Base-by-base conservation (phyloP, 2,888 invertebrate genomes). In the Platycnemis pennipes region DNA sequence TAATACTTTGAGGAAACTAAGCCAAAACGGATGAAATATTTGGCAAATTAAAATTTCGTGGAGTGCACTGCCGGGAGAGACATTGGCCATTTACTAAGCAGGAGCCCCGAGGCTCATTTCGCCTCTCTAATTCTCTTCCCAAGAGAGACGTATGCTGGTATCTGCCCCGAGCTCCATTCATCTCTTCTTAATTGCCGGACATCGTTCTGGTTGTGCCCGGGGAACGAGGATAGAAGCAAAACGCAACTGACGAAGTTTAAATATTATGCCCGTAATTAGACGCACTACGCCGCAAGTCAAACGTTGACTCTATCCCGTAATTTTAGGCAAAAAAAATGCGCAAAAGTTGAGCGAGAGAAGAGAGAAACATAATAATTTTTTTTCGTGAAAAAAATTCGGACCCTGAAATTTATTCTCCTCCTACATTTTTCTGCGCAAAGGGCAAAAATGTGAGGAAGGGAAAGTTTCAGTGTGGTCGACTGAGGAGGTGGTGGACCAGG, bases 381-480 rank as follows among this genome's bases (percentile, higher is more conserved):
- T 8, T 63, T 63, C 8, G 37, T 13, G 16, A 77, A 77, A 77
- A 77, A 77, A 77, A 37, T 11, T 37, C 37, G 13, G 37, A n/a
- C 11, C 37, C 1, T 13, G 31, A 77, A 91, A 91, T 26, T 77
- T 77, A 11, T 37, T 13, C 63, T 44, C 63, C 49, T 46, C 45
- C 31, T 31, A 49, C 63, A 91, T 63, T 91, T 91, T 91, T 91
- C 91, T n/a, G 91, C 91, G 91, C 91, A 69, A 91, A 91, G 91
- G 37, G 91, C 63, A 87, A 37, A 56, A 77, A 77, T 77, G 77
- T 77, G n/a, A 77, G 77, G 77, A 77, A 77, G 77, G 37, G 77
- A 77, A 77, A 77, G 77, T 37, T 77, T 37, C 2, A 37, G 13
- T 22, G 63, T 31, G 11, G 37, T 8, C 13, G 13, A 37, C 11